Base-by-base conservation (phyloP, 2,113 vertebrate species). In the Epinephelus moara region DNA sequence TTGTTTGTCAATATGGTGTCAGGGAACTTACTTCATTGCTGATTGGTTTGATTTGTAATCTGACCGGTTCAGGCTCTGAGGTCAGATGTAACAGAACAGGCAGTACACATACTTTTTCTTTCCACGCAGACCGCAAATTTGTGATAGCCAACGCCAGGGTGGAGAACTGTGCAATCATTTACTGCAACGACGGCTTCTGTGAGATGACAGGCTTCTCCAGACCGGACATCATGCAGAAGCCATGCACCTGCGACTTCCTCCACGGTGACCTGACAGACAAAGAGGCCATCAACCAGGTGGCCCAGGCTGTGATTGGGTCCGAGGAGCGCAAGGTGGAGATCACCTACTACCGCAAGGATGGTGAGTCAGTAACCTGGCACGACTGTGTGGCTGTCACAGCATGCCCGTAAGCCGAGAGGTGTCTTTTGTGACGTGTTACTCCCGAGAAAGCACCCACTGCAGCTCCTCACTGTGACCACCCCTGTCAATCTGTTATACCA, bases 151-250 rank as follows among this genome's bases (percentile, higher is more conserved):
- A 99, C 93, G 98, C 98, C 81, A 97, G 98, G 91, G 98, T 99
- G 75, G 95, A 98, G 94, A 99, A 99, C 82, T 99, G 98, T 95
- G 98, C 98, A 13, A 99, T 99, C 93, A 99, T 99, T 90, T 99
- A 99, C 94, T 99, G 98, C 96, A 99, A 99, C 68, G 98, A 99
- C 76, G 97, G 96, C 75, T 99, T 99, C 95, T 99, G 98, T 76
- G 98, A 99, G 95, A 98, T 99, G 98, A 99, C 98, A 0, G 98
- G 98, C 71, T 99, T 98, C 95, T 99, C 98, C 70, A 96, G 98
- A 91, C 95, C 98, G 70, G 98, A 99, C 94, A 96, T 99, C 93
- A 99, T 99, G 98, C 98, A 99, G 92, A 98, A 96, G 91, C 97
- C 98, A 0, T 99, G 98, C 91, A 99, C 97, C 80, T 99, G 98